phyloP scores from a whole-genome alignment of 2,888 invertebrate species.

The Drosophila phalerata region DNA sequence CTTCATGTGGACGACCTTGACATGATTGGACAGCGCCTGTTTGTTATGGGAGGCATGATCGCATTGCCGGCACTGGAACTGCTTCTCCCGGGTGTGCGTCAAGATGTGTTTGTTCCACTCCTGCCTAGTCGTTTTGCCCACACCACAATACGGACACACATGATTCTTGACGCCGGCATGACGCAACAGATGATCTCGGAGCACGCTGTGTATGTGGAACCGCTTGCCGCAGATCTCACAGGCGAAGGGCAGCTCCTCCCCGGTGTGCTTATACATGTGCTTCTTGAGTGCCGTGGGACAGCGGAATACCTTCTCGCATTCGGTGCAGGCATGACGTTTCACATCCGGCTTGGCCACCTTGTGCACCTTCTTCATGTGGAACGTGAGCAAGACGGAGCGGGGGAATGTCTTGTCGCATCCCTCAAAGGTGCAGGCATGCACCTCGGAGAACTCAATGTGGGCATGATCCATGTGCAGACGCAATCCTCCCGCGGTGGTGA shows the following conservation, averaged over 20 bases:
- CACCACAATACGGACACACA: conserved; percentile 84
- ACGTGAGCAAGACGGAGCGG: conserved; percentile 77
- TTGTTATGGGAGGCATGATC: conserved; percentile 83
- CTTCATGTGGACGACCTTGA: conserved; percentile 82
- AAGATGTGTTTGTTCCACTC: conserved; percentile 84
- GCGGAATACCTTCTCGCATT: conserved; percentile 83
- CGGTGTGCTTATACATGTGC: conserved; percentile 83
- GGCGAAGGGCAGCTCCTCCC: conserved; percentile 82
- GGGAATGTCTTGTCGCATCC: conserved; percentile 82
- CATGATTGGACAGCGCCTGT: conserved; percentile 82
- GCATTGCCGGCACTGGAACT: conserved; percentile 82
- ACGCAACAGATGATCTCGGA: conserved; percentile 83
- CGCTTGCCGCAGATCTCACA: conserved; percentile 83
- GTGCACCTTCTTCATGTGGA: conserved; percentile 81
- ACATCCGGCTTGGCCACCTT: conserved; percentile 70
- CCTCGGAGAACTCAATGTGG: conserved; percentile 81
- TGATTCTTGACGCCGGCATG: conserved; percentile 85
- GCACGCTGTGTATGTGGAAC: conserved; percentile 83
- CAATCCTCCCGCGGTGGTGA: conserved; percentile 80
- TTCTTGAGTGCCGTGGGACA: conserved; percentile 83
- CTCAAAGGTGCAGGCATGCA: conserved; percentile 79
- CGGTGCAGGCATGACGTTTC: conserved; percentile 79
- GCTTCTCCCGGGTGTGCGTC: conserved; percentile 83
- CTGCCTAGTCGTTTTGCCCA: conserved; percentile 83
- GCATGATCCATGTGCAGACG: conserved; percentile 81